A percentile compares a stretch with the other conserved stretches of the same genome.
These are phyloP conservation scores for Perognathus longimembris DNA, from an alignment of 2,113 vertebrate species.

Conservation along the genomic window DNA sequence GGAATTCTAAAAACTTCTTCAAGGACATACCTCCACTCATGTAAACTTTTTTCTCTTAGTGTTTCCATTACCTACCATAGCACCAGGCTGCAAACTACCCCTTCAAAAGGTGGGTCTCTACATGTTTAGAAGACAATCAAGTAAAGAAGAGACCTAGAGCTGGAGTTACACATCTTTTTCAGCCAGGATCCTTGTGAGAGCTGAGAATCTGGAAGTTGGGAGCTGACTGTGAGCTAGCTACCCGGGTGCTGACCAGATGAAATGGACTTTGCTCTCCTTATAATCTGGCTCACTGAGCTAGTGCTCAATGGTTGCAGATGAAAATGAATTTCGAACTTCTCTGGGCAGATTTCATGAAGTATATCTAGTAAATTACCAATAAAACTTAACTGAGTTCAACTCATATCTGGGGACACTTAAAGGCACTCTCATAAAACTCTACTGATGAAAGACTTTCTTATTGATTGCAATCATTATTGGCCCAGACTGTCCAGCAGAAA, in stretches of 20 bases:
- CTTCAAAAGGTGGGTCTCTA: neutral
- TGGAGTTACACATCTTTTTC: neutral
- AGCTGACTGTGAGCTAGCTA: neutral
- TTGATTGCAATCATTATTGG: constrained; percentile 88
- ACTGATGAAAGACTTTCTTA: constrained; percentile 86
- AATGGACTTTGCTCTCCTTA: constrained; percentile 56
- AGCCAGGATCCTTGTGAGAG: neutral
- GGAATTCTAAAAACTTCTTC: neutral
- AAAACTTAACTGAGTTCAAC: constrained; percentile 83
- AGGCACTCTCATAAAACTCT: constrained; percentile 84
- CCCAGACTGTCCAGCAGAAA: constrained; percentile 82
- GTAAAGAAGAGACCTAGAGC: neutral
- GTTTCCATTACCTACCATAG: neutral
- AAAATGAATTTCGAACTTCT: constrained; percentile 79
- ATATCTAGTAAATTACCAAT: constrained; percentile 76
- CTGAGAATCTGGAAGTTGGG: neutral
- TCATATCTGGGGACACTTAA: constrained; percentile 81
- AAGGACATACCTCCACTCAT: neutral
- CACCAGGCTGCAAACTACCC: neutral
- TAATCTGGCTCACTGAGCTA: constrained; percentile 51
- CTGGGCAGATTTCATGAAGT: constrained; percentile 78
- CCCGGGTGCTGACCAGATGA: constrained; percentile 30
- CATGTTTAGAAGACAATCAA: neutral
- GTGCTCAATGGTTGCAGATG: constrained; percentile 64
- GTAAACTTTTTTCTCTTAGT: neutral